phyloP scores from a whole-genome alignment of 2,113 vertebrate genomes.

The Solenodon paradoxus region DNA sequence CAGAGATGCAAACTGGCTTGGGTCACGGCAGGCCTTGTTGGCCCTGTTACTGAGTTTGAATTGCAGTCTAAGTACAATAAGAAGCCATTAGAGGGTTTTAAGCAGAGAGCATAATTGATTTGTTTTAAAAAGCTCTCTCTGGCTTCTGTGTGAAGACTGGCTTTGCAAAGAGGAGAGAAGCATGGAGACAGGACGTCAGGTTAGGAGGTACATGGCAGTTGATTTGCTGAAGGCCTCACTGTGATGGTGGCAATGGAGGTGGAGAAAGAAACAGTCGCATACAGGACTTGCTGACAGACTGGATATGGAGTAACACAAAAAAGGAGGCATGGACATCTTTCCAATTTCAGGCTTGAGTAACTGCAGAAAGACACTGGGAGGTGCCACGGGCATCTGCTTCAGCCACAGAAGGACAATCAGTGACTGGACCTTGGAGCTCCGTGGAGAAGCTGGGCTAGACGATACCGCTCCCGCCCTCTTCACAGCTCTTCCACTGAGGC shows the following conservation, averaged over 20 bases:
- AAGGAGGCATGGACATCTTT: neutral
- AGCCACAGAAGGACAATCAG: neutral
- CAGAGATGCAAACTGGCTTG: neutral
- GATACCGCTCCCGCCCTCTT: neutral
- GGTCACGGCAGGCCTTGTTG: fast-evolving
- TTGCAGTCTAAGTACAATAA: neutral
- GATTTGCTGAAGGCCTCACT: no score
- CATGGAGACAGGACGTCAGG: neutral
- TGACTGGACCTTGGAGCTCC: neutral
- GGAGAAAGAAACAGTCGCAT: neutral
- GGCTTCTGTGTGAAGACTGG: neutral
- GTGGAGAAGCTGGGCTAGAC: neutral
- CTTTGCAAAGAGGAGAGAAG: neutral
- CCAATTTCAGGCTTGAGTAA: neutral
- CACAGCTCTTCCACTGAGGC: neutral
- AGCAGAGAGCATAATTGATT: neutral
- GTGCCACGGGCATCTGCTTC: neutral
- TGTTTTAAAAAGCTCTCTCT: neutral
- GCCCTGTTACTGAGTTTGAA: neutral
- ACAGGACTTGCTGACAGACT: neutral
- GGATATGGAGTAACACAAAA: neutral
- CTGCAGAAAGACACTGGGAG: neutral
- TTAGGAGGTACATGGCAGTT: neutral
- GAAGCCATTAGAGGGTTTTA: neutral
- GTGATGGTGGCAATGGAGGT: no score